phyloP scores from a whole-genome alignment of 2,888 invertebrate species.

The Euplagia quadripunctaria region DNA sequence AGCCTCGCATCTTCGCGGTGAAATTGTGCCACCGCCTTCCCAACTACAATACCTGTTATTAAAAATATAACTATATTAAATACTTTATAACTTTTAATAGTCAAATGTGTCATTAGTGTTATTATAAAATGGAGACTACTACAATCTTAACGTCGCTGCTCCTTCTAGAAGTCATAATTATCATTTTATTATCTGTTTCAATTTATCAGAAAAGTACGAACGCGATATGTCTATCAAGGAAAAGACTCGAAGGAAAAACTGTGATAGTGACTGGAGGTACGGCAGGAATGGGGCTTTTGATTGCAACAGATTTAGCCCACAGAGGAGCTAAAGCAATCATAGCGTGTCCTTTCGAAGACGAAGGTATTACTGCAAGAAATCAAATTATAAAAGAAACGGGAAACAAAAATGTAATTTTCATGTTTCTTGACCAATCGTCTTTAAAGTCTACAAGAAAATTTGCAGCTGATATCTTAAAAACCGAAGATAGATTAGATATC shows the following conservation, averaged over 20 bases:
- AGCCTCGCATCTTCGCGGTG: background rate
- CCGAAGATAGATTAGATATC: constrained; percentile 91
- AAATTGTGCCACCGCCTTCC: background rate
- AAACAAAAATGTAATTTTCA: constrained; percentile 89
- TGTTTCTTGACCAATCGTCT: constrained; percentile 90
- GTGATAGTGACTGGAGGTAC: constrained; percentile 69
- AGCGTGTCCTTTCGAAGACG: constrained; percentile 66
- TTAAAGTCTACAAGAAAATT: constrained; percentile 91
- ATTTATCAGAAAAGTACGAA: constrained; percentile 47
- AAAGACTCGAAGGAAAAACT: constrained; percentile 36
- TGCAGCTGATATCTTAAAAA: constrained; percentile 90
- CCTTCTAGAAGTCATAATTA: constrained; percentile 2
- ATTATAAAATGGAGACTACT: background rate
- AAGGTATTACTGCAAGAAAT: constrained; percentile 73
- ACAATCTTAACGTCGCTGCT: background rate
- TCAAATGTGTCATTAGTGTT: background rate
- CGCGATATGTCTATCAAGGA: constrained; percentile 31
- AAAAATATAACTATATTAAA: background rate
- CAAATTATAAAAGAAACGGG: constrained; percentile 88
- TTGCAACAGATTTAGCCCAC: constrained; percentile 63
- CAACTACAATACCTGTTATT: background rate
- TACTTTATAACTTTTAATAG: background rate
- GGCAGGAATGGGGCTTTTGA: constrained; percentile 65
- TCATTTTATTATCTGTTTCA: constrained; percentile 6
- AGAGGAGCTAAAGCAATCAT: constrained; percentile 69